phyloP scores from a whole-genome alignment of 1,140 invertebrate genomes.

The Harlomillsia oculata region DNA sequence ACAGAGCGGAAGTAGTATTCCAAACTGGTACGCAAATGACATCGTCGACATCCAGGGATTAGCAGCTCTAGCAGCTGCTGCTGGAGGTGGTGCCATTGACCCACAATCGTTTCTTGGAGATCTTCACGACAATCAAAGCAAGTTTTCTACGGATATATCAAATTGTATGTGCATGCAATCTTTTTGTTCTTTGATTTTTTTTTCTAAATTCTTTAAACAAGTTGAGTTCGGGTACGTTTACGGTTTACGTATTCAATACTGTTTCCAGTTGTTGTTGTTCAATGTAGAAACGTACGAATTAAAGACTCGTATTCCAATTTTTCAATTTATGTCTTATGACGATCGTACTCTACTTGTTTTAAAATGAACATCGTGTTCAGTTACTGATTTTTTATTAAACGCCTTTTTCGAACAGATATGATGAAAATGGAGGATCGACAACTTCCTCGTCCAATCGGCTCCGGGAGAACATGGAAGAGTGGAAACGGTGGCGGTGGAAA shows the following conservation, averaged over 20 bases:
- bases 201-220: not conserved
- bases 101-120: conserved; percentile 18
- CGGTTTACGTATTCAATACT: too few relatives aligned
- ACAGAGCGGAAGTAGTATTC: too few relatives aligned
- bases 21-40: too few relatives aligned
- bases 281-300: too few relatives aligned
- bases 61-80: conserved; percentile 14
- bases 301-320: too few relatives aligned
- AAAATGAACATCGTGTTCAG: too few relatives aligned
- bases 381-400: not conserved
- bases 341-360: too few relatives aligned
- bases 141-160: conserved; percentile 16
- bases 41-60: conserved; percentile 23
- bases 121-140: conserved; percentile 28
- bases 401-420: conserved; percentile 2
- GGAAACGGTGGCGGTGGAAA: too few relatives aligned
- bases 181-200: conserved; percentile 7
- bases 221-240: too few relatives aligned
- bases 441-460: conserved; percentile 31
- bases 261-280: too few relatives aligned
- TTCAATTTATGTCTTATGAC: too few relatives aligned
- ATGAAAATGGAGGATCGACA: conserved; percentile 26
- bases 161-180: conserved; percentile 12
- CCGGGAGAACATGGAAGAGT: conserved; percentile 29
- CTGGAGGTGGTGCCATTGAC: conserved; percentile 18